Evolutionary conservation across 2,113 vertebrate genomes (phyloP).

Genomic region (Nothobranchius kuhntae): DNA sequence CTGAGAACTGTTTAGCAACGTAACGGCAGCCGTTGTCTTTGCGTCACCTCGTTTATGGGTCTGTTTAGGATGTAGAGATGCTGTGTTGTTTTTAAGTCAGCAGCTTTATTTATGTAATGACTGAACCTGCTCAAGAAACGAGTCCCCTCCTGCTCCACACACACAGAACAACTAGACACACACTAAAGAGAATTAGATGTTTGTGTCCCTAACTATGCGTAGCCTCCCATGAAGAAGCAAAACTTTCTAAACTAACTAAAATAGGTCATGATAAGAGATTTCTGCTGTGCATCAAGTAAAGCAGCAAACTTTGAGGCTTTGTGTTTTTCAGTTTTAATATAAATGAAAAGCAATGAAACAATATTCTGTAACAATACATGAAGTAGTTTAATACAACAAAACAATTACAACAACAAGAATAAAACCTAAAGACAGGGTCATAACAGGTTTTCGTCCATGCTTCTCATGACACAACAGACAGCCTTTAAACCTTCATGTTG

Average conservation of each 20-base stretch:
- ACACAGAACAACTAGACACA: constrained; percentile 18
- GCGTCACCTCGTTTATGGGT: neutral
- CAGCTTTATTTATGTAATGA: constrained; percentile 37
- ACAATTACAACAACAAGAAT: no score
- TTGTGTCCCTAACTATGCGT: constrained; percentile 37
- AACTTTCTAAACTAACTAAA: constrained; percentile 4
- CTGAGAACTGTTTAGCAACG: neutral
- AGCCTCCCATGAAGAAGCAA: constrained; percentile 24
- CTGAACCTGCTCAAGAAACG: constrained; percentile 35
- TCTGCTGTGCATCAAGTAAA: neutral
- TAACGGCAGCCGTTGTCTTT: neutral
- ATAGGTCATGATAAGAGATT: neutral
- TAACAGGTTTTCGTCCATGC: no score
- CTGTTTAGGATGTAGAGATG: constrained; percentile 12
- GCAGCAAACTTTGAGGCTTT: neutral
- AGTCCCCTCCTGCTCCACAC: constrained; percentile 27
- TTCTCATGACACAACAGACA: no score
- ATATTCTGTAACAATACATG: no score
- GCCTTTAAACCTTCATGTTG: no score
- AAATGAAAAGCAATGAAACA: no score
- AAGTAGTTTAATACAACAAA: no score
- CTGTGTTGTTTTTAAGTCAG: constrained; percentile 32
- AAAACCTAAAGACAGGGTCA: no score
- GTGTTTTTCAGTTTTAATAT: constrained; percentile 1
- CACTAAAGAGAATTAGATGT: constrained; percentile 25